Conservation (phyloP, 2,797 vertebrate genomes). For the Poecilia wingei region DNA sequence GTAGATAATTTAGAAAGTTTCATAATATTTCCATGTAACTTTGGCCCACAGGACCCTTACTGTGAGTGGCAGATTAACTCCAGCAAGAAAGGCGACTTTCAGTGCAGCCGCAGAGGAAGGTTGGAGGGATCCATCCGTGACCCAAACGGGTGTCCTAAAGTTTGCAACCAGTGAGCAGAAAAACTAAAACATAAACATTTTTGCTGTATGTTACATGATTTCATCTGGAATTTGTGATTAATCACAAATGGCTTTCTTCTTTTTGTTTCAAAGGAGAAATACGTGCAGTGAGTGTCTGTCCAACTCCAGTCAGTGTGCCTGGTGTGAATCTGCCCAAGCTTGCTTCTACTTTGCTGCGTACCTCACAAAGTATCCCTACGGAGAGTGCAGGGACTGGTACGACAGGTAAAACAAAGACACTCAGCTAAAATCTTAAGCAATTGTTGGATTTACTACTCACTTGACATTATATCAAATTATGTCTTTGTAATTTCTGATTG, state of each 20-base stretch:
- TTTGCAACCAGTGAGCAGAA: slow-evolving; percentile 89
- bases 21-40: background rate
- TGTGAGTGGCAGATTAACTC: slow-evolving; percentile 93
- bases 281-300: slow-evolving; percentile 90
- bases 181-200: background rate
- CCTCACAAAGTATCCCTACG: slow-evolving; percentile 91
- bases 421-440: background rate
- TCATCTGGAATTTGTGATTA: background rate
- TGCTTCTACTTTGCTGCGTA: slow-evolving; percentile 95
- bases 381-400: slow-evolving; percentile 93
- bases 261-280: slow-evolving; percentile 78
- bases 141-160: slow-evolving; percentile 83
- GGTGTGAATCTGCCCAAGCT: slow-evolving; percentile 92
- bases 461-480: background rate
- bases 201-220: background rate
- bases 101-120: slow-evolving; percentile 89
- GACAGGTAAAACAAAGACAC: slow-evolving; percentile 83
- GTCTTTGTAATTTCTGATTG: background rate
- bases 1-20: background rate
- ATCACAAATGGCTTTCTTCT: background rate
- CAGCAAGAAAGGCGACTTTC: slow-evolving; percentile 90
- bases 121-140: slow-evolving; percentile 86
- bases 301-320: slow-evolving; percentile 95
- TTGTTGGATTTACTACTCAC: background rate
- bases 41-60: slow-evolving; percentile 83